A percentile compares a stretch with the other conserved stretches of the same genome.
These are phyloP conservation scores for Cephus runcator DNA, from an alignment of 2,888 invertebrate species.

Conservation along the genomic window DNA sequence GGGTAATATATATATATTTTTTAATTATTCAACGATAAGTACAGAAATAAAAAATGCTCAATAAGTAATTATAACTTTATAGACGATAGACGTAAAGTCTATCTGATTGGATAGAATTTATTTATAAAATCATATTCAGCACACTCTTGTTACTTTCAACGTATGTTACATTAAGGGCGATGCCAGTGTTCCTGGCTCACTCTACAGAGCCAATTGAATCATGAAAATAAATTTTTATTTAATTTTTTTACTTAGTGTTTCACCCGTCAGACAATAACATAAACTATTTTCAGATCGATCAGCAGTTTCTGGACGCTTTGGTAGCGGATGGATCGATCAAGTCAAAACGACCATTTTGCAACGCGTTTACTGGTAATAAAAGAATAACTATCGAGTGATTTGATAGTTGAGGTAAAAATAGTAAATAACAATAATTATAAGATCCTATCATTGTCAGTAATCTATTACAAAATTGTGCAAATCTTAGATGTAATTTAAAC, in stretches of 20 bases:
- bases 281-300: slow-evolving; percentile 33
- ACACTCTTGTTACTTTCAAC: no score
- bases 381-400: not conserved
- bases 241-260: not conserved
- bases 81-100: not conserved
- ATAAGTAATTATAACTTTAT: not conserved
- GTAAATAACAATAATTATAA: no score
- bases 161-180: no score
- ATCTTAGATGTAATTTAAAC: no score
- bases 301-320: slow-evolving; percentile 33
- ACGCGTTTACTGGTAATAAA: slow-evolving; percentile 84
- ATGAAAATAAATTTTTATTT: not conserved
- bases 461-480: no score
- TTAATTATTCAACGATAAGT: not conserved
- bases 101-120: no score
- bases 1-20: slow-evolving; percentile 28
- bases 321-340: slow-evolving; percentile 33
- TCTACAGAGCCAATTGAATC: not conserved
- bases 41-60: not conserved
- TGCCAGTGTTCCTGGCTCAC: no score
- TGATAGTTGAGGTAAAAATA: not conserved
- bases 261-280: not conserved
- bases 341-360: slow-evolving; percentile 84
- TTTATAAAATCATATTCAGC: no score
- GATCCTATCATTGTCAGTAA: no score